Evolutionary conservation across 2,888 invertebrate genomes (phyloP).

Genomic region (Sacculina carcini): DNA sequence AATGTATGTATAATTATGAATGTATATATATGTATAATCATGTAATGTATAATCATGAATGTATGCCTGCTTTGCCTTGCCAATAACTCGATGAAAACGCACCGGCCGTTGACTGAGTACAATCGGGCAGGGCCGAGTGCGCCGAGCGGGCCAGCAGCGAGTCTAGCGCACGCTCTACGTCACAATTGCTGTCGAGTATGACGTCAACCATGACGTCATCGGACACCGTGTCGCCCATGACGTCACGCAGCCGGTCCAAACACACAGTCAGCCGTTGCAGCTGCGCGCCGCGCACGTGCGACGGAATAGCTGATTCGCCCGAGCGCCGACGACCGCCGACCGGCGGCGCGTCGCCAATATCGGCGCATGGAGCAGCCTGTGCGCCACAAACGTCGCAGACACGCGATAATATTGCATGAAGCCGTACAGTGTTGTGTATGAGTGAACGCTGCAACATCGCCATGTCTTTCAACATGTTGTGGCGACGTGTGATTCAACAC

Average conservation of each 20-base stretch:
- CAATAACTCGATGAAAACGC: too few relatives aligned
- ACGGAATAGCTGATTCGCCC: slow-evolving; percentile 16
- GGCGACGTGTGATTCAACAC: not conserved
- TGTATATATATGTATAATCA: not conserved
- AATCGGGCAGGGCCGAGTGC: too few relatives aligned
- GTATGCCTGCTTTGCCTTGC: too few relatives aligned
- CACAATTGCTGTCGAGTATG: slow-evolving; percentile 41
- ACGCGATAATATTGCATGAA: slow-evolving; percentile 25
- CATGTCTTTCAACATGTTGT: too few relatives aligned
- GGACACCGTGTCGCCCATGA: slow-evolving; percentile 46
- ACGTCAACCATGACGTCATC: slow-evolving; percentile 43
- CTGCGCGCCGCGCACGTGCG: slow-evolving; percentile 32
- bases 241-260: slow-evolving; percentile 49
- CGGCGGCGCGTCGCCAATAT: not conserved
- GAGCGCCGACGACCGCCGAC: slow-evolving; percentile 18
- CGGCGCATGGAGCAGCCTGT: not conserved
- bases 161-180: slow-evolving; percentile 43
- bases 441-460: too few relatives aligned
- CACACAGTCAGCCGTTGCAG: slow-evolving; percentile 52
- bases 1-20: not conserved
- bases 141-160: slow-evolving; percentile 37
- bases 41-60: not conserved
- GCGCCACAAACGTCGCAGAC: not conserved
- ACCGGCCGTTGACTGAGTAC: too few relatives aligned
- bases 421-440: too few relatives aligned